A percentile compares a stretch with the other conserved stretches of the same genome.
These are phyloP conservation scores for Dorcus hopei DNA, from an alignment of 2,888 invertebrate species.

Conservation along the genomic window DNA sequence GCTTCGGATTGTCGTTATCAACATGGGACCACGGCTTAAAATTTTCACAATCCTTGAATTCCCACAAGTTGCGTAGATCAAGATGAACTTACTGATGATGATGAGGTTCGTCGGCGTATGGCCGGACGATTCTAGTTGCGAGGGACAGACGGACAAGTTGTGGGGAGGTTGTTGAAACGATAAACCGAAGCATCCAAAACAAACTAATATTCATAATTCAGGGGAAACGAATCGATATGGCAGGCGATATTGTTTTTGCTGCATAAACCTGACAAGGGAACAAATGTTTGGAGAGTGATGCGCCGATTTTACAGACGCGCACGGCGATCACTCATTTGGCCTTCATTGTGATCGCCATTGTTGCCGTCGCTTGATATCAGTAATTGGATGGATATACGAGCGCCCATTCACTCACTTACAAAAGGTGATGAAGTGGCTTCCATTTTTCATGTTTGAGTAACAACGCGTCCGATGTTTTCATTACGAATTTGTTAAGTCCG, in stretches of 20 bases:
- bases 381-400: slow-evolving; percentile 33
- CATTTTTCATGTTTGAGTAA: slow-evolving; percentile 16
- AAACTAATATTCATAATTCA: too few species aligned
- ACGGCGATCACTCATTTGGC: slow-evolving; percentile 29
- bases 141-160: too few species aligned
- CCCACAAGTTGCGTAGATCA: too few species aligned
- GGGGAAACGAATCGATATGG: slow-evolving; percentile 20
- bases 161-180: not conserved
- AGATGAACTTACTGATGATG: too few species aligned
- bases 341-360: slow-evolving; percentile 32
- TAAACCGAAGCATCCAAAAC: not conserved
- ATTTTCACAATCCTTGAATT: too few species aligned
- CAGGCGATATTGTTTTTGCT: slow-evolving; percentile 28
- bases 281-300: slow-evolving; percentile 45
- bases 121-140: too few species aligned
- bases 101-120: too few species aligned
- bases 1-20: too few species aligned
- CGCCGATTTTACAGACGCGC: slow-evolving; percentile 38
- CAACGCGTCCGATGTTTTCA: too few species aligned
- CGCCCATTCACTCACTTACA: slow-evolving; percentile 20
- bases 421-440: slow-evolving; percentile 29
- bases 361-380: slow-evolving; percentile 35
- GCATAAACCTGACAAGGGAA: slow-evolving; percentile 39
- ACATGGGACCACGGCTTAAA: too few species aligned
- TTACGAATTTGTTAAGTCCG: too few species aligned